Evolutionary conservation across 1,140 invertebrate genomes (phyloP).

Genomic region (Trinorchestia longiramus): DNA sequence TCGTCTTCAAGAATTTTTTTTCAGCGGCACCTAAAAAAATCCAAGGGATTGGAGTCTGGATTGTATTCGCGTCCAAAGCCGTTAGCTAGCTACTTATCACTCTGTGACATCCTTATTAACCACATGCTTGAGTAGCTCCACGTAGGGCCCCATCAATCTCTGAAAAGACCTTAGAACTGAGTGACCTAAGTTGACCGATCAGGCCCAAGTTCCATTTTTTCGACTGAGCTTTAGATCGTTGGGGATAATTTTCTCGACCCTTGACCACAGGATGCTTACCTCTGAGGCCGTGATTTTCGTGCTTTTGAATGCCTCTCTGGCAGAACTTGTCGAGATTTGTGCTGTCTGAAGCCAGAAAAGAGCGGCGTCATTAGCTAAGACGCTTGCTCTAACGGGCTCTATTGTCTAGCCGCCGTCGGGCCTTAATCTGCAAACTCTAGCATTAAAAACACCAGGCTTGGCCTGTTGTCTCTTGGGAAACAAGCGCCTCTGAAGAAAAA

Average conservation of each 20-base stretch:
- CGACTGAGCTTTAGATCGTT: constrained; percentile 29
- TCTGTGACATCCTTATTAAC: constrained; percentile 41
- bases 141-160: constrained; percentile 24
- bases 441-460: constrained; percentile 25
- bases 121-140: constrained; percentile 10
- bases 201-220: constrained; percentile 14
- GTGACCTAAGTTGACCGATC: neutral
- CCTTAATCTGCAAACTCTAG: constrained; percentile 38
- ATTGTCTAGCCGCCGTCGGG: constrained; percentile 32
- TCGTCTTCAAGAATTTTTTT: neutral
- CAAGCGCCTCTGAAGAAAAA: neutral
- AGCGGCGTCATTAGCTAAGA: constrained; percentile 37
- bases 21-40: neutral
- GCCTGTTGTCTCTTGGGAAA: constrained; percentile 6
- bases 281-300: constrained; percentile 1
- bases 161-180: constrained; percentile 5
- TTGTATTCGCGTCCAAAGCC: neutral
- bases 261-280: constrained; percentile 45
- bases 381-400: constrained; percentile 22
- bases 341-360: constrained; percentile 20
- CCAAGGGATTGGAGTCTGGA: neutral
- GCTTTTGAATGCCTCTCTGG: constrained; percentile 29
- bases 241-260: constrained; percentile 38
- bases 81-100: constrained; percentile 33
- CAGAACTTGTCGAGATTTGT: constrained; percentile 43